phyloP scores from a whole-genome alignment of 2,888 invertebrate species.

The Allolobophora icterica region DNA sequence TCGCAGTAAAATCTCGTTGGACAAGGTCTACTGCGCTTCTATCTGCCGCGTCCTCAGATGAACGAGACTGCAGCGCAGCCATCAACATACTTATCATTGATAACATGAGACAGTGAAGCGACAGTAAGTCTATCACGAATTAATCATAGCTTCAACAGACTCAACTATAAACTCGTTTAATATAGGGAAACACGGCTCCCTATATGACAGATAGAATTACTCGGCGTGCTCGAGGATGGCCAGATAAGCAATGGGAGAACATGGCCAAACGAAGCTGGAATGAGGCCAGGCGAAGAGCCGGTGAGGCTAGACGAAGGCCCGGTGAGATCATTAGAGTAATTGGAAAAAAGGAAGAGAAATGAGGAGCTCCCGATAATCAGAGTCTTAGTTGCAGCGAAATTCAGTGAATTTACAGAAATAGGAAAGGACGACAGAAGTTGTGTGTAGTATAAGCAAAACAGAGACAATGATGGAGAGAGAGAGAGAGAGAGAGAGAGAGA shows the following conservation, averaged over 20 bases:
- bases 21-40: background rate
- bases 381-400: background rate
- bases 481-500: background rate
- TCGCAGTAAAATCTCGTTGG: background rate
- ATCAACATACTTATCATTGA: constrained; percentile 8
- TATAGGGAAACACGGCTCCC: background rate
- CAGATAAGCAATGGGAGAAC: background rate
- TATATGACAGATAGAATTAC: background rate
- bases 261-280: background rate
- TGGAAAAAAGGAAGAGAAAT: background rate
- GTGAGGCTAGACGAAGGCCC: background rate
- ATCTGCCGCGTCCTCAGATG: background rate
- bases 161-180: background rate
- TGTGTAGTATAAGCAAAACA: background rate
- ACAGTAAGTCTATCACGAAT: background rate
- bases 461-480: background rate
- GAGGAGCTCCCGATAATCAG: background rate
- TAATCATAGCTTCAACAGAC: background rate
- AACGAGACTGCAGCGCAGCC: background rate
- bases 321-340: background rate
- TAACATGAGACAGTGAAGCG: background rate
- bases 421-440: background rate
- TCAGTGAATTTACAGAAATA: background rate
- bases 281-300: background rate
- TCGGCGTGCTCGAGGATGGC: background rate